Percentiles rank a stretch among this genome's conserved stretches.
phyloP scores from a whole-genome alignment of 2,888 invertebrate species.

The Protodeltote pygarga region DNA sequence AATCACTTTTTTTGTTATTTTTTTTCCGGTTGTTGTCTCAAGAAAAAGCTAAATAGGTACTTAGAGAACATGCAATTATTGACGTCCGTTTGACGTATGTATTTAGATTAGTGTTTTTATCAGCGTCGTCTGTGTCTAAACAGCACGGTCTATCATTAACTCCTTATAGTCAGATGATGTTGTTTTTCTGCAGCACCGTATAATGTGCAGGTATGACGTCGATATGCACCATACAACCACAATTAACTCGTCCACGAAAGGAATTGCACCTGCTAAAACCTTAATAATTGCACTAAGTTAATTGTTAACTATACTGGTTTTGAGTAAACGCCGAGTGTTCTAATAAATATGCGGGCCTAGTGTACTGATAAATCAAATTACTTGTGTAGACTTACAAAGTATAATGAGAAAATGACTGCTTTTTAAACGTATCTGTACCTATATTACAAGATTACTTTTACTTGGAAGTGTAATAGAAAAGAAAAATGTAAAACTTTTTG shows the following conservation, averaged over 20 bases:
- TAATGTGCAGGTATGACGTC: conserved; percentile 73
- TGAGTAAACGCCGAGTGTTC: conserved; percentile 41
- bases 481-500: no score
- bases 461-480: not conserved
- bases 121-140: conserved; percentile 48
- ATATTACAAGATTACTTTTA: not conserved
- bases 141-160: conserved; percentile 65
- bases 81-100: conserved; percentile 61
- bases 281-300: conserved; percentile 69
- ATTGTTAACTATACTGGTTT: conserved; percentile 68
- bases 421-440: conserved; percentile 29
- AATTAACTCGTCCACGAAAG: conserved; percentile 73
- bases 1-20: conserved; percentile 9
- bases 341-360: conserved; percentile 33
- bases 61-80: conserved; percentile 47
- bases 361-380: conserved; percentile 40
- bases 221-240: conserved; percentile 55
- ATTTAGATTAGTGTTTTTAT: conserved; percentile 56
- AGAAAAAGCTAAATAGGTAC: conserved; percentile 19
- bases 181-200: conserved; percentile 64
- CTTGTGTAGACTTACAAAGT: conserved; percentile 19
- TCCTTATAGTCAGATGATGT: conserved; percentile 61
- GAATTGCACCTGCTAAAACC: conserved; percentile 79
- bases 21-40: conserved; percentile 6
- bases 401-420: conserved; percentile 26